Base-by-base conservation (phyloP, 2,888 invertebrate species). In the Bellardia pandia region DNA sequence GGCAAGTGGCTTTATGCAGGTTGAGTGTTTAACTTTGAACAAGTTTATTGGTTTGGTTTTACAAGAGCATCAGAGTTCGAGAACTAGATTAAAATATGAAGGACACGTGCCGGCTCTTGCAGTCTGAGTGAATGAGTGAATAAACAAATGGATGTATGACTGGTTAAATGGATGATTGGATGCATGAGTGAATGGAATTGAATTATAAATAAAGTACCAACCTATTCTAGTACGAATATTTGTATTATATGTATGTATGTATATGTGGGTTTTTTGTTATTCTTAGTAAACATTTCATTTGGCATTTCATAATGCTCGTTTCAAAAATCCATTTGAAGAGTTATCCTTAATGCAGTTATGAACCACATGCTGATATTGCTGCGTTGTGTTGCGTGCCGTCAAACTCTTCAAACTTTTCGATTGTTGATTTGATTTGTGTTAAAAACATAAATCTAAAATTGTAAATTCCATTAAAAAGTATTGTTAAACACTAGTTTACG, bases 11-110 rank as follows among this genome's bases (percentile, higher is more conserved):
- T 68, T 64, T 66, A 56, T 68, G 48, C 71, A 75, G 68, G 60
- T 69, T 75, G 40, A 72, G 81, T 74, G 37, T 33, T 74, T 68
- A 72, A 74, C 72, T 81, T 68, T 85, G 45, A 71, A 80, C 71
- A 71, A 80, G 56, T 71, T 80, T 80, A 71, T 80, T 75, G 75
- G 64, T 37, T 62, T 40, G 53, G 40, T 56, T 51, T 42, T 64
- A 48, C 16, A 37, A 37, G 53, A 16, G 33, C 4, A 64, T 5
- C 2, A 51, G 11, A 68, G 40, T 77, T 48, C 37, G 48, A 62
- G 62, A 40, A 48, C 30, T 66, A 62, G 62, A 51, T 85, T 86
- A 23, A 60, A 51, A 68, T 42, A 40, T 66, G 85, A 81, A 86
- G 86, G 77, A 68, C 86, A 77, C 77, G 81, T 86, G 77, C 60